These are phyloP conservation scores for Tapera naevia DNA, from an alignment of 2,797 vertebrate species.

Conservation along the genomic window DNA sequence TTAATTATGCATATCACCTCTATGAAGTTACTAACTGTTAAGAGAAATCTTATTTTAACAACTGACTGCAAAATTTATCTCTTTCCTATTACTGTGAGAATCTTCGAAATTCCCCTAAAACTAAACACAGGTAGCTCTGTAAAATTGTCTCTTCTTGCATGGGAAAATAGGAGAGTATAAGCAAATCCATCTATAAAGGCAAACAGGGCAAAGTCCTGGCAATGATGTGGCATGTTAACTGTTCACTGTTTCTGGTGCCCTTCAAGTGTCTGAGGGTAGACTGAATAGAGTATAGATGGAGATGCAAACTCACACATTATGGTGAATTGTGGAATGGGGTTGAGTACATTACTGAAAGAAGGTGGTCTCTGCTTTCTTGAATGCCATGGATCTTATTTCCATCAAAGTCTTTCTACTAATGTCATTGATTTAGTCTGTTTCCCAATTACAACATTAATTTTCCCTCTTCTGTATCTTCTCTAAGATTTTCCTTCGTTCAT, in stretches of 20 bases:
- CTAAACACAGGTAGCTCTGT: not conserved
- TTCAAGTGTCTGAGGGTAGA: not conserved
- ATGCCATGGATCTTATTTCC: not conserved
- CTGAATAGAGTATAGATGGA: not conserved
- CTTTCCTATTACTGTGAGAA: not conserved
- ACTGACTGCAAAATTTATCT: not conserved
- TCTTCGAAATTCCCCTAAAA: not conserved
- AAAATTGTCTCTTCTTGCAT: not conserved
- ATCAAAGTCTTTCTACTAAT: not conserved
- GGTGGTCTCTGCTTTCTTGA: not conserved
- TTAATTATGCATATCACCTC: not conserved
- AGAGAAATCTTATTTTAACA: not conserved
- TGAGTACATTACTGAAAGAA: not conserved
- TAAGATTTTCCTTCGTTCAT: not conserved
- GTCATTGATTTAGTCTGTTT: not conserved
- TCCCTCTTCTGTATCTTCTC: not conserved
- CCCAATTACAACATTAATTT: not conserved
- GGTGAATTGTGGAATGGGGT: not conserved
- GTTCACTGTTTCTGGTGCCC: not conserved
- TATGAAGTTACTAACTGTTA: not conserved
- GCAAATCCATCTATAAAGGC: not conserved
- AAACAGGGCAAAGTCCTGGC: not conserved
- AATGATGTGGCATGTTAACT: not conserved
- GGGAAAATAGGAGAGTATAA: not conserved
- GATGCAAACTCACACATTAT: not conserved